Conservation (phyloP, 2,888 invertebrate species). For the Stenodema calcarata region DNA sequence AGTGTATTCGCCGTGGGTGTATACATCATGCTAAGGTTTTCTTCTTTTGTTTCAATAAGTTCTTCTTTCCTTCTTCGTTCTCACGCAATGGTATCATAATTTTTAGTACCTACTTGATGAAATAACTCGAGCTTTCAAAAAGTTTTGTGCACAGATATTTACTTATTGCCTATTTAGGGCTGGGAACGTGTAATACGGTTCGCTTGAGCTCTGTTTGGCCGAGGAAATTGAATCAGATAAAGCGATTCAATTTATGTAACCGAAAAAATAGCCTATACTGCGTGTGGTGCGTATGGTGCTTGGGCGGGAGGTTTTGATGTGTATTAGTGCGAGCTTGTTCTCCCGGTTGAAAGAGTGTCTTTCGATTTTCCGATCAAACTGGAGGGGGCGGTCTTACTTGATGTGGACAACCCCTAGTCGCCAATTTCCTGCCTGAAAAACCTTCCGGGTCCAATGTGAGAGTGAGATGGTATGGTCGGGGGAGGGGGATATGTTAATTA, state of each 20-base stretch:
- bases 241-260: background rate
- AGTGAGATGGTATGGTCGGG: background rate
- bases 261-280: background rate
- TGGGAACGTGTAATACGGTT: background rate
- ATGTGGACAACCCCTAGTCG: background rate
- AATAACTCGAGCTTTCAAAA: too few relatives aligned
- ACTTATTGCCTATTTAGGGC: too few relatives aligned
- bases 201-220: background rate
- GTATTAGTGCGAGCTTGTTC: background rate
- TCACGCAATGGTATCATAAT: too few relatives aligned
- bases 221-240: background rate
- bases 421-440: background rate
- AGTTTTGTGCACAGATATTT: too few relatives aligned
- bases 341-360: background rate
- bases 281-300: background rate
- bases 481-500: background rate
- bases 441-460: background rate
- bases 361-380: background rate
- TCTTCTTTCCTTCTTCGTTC: too few relatives aligned
- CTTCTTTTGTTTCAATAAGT: too few relatives aligned
- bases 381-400: background rate
- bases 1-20: too few relatives aligned
- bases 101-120: too few relatives aligned
- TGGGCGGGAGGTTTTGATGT: background rate
- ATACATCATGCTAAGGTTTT: too few relatives aligned